phyloP scores from a whole-genome alignment of 2,888 invertebrate species.

The Trichacis sp. region DNA sequence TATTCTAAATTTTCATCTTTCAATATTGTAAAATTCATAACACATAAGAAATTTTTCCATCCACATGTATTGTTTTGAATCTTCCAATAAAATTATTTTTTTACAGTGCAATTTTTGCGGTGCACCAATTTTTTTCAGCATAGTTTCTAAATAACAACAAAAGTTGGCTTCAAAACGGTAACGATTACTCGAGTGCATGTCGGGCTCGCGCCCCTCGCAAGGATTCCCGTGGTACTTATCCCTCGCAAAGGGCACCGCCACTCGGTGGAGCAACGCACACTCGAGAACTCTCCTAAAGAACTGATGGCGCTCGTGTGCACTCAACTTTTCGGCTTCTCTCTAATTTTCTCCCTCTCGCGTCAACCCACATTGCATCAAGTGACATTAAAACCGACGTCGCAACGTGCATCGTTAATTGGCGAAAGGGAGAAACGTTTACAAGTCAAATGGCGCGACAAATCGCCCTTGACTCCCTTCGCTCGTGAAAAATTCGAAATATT shows the following conservation, averaged over 20 bases:
- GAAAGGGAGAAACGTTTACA: constrained; percentile 21
- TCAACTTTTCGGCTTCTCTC: constrained; percentile 25
- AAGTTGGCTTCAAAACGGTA: background rate
- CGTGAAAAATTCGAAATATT: too few species aligned
- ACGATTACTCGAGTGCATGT: background rate
- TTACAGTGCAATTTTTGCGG: too few species aligned
- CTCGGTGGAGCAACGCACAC: constrained; percentile 11
- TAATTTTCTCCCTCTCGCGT: constrained; percentile 23
- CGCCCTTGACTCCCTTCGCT: constrained; percentile 1
- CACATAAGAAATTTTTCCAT: too few species aligned
- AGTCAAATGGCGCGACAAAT: constrained; percentile 19
- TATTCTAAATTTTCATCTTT: too few species aligned
- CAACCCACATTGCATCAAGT: constrained; percentile 11
- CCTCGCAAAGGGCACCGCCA: constrained; percentile 17
- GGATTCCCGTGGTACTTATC: constrained; percentile 2
- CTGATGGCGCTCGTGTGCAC: constrained; percentile 15
- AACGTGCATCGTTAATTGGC: constrained; percentile 27
- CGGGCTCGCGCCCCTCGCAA: background rate
- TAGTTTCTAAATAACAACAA: background rate
- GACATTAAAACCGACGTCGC: constrained; percentile 22
- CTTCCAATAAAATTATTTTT: too few species aligned
- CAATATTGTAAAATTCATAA: too few species aligned
- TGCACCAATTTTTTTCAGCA: too few species aligned
- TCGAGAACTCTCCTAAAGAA: constrained; percentile 9
- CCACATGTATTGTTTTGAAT: too few species aligned